Conservation (phyloP, 2,113 vertebrate genomes). For the Elgaria multicarinata region DNA sequence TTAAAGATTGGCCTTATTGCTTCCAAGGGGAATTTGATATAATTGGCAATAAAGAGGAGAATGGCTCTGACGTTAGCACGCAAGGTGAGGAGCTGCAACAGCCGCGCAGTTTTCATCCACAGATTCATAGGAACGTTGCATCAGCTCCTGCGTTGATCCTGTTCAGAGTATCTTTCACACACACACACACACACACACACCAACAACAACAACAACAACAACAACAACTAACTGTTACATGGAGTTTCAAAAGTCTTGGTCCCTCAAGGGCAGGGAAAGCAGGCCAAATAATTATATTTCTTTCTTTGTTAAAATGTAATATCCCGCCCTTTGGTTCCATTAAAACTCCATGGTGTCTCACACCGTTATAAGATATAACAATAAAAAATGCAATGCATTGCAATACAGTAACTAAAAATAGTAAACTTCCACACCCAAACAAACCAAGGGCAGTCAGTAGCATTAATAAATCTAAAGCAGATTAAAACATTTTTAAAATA, state of each 20-base stretch:
- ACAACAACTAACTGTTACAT: not conserved
- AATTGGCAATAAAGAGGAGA: constrained; percentile 23
- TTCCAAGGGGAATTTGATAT: constrained; percentile 21
- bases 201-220: too few species aligned
- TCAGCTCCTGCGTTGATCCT: not conserved
- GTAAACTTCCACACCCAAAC: not conserved
- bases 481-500: not conserved
- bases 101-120: not conserved
- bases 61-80: not conserved
- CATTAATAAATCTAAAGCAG: not conserved
- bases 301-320: not conserved
- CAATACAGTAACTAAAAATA: not conserved
- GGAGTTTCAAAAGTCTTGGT: not conserved
- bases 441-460: not conserved
- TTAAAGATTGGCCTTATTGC: constrained; percentile 33
- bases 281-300: not conserved
- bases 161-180: not conserved
- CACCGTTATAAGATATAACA: not conserved
- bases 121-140: not conserved
- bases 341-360: not conserved
- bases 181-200: too few species aligned
- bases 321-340: not conserved
- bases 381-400: not conserved
- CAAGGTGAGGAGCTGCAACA: not conserved
- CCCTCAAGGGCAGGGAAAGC: not conserved